phyloP scores from a whole-genome alignment of 2,113 vertebrate species.

The Petrocephalus microphthalmus region DNA sequence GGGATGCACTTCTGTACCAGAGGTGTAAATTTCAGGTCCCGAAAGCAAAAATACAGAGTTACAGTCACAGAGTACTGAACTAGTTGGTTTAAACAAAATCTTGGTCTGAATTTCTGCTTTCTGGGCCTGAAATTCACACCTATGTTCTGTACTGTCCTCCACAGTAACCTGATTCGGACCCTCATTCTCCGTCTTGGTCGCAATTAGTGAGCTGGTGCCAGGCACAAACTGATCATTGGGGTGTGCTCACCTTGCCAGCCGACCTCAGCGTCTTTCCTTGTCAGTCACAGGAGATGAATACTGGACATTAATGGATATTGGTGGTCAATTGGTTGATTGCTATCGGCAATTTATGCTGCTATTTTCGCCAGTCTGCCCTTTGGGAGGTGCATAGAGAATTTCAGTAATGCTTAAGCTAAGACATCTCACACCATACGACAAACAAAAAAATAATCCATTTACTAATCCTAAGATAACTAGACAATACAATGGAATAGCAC shows the following conservation, averaged over 20 bases:
- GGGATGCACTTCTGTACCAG: not conserved
- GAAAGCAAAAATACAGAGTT: too few relatives aligned
- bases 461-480: not conserved
- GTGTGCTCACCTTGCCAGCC: not conserved
- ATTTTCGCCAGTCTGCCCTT: not conserved
- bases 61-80: too few relatives aligned
- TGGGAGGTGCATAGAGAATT: not conserved
- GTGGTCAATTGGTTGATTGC: not conserved
- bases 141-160: not conserved
- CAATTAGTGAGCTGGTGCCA: not conserved
- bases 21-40: too few relatives aligned
- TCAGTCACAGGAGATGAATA: not conserved
- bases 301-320: not conserved
- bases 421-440: not conserved
- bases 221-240: not conserved
- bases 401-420: not conserved
- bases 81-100: too few relatives aligned
- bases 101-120: too few relatives aligned
- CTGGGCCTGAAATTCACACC: too few relatives aligned
- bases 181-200: not conserved
- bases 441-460: not conserved
- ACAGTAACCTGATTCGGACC: not conserved
- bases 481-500: not conserved
- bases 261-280: not conserved
- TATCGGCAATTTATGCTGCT: not conserved